Evolutionary conservation across 2,113 vertebrate genomes (phyloP).

Genomic region (Perccottus glenii): DNA sequence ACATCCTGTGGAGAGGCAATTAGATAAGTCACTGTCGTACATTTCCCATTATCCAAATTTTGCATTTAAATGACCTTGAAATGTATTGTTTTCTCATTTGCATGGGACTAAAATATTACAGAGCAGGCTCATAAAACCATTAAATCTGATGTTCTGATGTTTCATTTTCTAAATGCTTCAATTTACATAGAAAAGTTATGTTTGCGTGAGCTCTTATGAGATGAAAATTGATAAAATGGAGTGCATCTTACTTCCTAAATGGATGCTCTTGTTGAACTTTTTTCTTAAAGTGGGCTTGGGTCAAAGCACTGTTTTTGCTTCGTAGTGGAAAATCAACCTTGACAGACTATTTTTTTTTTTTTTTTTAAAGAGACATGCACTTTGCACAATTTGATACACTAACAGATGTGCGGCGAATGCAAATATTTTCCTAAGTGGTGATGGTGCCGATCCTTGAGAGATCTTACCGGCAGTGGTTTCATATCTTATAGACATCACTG

Average conservation of each 20-base stretch:
- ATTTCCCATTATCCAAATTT: conserved; percentile 13
- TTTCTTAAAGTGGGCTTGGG: conserved; percentile 50
- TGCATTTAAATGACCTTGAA: conserved; percentile 34
- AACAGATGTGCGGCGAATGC: conserved; percentile 48
- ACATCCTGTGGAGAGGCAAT: conserved; percentile 16
- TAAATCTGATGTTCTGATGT: conserved; percentile 34
- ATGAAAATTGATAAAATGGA: conserved; percentile 42
- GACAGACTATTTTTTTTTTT: conserved; percentile 29
- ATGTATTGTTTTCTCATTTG: conserved; percentile 22
- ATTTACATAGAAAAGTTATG: conserved; percentile 21
- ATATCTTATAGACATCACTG: conserved; percentile 57
- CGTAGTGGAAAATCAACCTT: conserved; percentile 53
- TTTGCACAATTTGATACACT: conserved; percentile 53
- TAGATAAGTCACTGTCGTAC: conserved; percentile 31
- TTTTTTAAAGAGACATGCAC: conserved; percentile 35
- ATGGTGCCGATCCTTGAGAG: conserved; percentile 27
- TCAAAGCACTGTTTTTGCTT: conserved; percentile 52
- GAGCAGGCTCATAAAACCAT: conserved; percentile 12
- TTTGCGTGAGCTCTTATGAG: conserved; percentile 44
- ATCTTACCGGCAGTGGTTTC: conserved; percentile 17
- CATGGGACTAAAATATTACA: conserved; percentile 18
- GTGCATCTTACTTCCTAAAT: conserved; percentile 37
- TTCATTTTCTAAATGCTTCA: conserved; percentile 28
- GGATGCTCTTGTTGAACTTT: conserved; percentile 36
- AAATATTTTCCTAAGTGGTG: conserved; percentile 52